Conservation (phyloP, 1,140 invertebrate species). For the Formica selysi region DNA sequence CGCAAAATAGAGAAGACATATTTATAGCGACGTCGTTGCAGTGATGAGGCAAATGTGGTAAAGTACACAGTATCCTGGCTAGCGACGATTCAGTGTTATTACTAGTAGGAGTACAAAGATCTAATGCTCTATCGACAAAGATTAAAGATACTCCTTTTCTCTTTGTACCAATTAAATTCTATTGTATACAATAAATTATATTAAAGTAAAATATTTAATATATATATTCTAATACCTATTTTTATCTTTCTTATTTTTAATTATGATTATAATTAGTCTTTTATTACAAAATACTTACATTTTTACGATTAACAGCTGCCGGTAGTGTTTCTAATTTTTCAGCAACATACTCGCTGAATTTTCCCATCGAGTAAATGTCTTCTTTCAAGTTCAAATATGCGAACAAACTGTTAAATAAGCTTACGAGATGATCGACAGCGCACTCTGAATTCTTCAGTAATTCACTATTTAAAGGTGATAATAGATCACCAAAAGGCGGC, state of each 20-base stretch:
- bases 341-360: conserved; percentile 88
- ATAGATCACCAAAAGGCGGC: conserved; percentile 88
- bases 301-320: conserved; percentile 86
- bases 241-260: conserved; percentile 1
- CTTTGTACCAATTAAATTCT: conserved; percentile 65
- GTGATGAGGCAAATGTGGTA: conserved; percentile 89
- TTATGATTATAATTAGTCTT: conserved; percentile 17
- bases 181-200: conserved; percentile 67
- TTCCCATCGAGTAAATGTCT: conserved; percentile 89
- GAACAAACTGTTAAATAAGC: conserved; percentile 88
- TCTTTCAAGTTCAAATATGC: conserved; percentile 88
- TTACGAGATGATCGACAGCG: conserved; percentile 87
- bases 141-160: conserved; percentile 88
- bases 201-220: conserved; percentile 3
- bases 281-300: conserved; percentile 82
- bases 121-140: conserved; percentile 89
- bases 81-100: conserved; percentile 89
- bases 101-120: conserved; percentile 88
- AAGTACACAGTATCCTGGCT: conserved; percentile 88
- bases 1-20: conserved; percentile 88
- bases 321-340: conserved; percentile 88
- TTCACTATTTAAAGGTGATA: conserved; percentile 87
- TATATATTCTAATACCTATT: background rate
- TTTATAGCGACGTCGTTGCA: conserved; percentile 89
- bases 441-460: conserved; percentile 82